Evolutionary conservation across 2,113 vertebrate genomes (phyloP), one percentile per base, ranked within the genome.

Genomic region (Ceratotherium simum): DNA sequence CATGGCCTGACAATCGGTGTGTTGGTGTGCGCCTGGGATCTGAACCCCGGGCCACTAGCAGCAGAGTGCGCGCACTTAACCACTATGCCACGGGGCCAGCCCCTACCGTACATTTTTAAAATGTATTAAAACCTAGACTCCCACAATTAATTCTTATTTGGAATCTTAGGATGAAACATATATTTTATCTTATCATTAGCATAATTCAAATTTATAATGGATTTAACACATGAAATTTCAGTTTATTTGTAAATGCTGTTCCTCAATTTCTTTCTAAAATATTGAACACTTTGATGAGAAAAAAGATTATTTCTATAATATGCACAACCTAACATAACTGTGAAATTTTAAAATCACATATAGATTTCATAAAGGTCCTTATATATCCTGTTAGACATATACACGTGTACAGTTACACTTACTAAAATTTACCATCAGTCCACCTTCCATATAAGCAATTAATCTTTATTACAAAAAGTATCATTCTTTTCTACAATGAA

Each of bases 381-480:
- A 20, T 46, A 54, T 67, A 84, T 56, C 9, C 21, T 80, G 8
- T 79, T 46, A 95, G 67, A 64, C 20, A 86, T 54, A 46, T 65
- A 91, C 31, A 83, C 31, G 21, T 78, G 2, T 39, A 78, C 0
- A 84, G 65, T 73, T 73, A 83, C 16, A 91, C 5, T n/a, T 64
- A 51, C 46, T 93, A 91, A 95, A 88, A 79, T 87, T 86, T 96
- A 84, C 18, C 46, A 80, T 91, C 60, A 76, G 51, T 84, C 21
- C 27, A 69, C 39, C 5, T 82, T 67, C 29, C 20, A 9, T 92
- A 73, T 83, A 91, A 76, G 23, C 76, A 56, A 56, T 3, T 42
- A 82, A 95, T 80, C 25, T 84, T 94, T 91, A 87, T 18, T 69
- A 75, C 36, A 96, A 33, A 82, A 97, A 78, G 33, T 46, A 95